Evolutionary conservation across 1,140 invertebrate genomes (phyloP).

Genomic region (Arion vulgaris): DNA sequence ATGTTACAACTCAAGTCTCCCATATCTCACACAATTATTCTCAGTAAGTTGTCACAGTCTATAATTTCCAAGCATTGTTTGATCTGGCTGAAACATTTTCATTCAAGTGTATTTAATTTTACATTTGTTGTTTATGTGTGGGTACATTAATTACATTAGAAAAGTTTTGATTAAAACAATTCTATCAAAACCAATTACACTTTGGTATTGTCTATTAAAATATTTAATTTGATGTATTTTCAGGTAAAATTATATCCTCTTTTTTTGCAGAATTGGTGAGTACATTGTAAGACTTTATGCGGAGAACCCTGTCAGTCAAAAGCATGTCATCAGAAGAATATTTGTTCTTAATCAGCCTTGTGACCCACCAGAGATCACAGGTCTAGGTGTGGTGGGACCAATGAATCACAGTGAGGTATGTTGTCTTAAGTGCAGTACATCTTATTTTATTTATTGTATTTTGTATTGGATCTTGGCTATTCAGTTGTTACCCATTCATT

Average conservation of each 20-base stretch:
- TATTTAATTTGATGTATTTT: no score
- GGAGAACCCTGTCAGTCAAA: slow-evolving; percentile 49
- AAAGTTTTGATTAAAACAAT: no score
- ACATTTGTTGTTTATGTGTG: no score
- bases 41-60: slow-evolving; percentile 10
- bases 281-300: slow-evolving; percentile 54
- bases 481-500: no score
- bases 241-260: no score
- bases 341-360: slow-evolving; percentile 55
- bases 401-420: slow-evolving; percentile 14
- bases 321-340: slow-evolving; percentile 38
- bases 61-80: not conserved
- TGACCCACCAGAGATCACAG: slow-evolving; percentile 50
- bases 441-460: not conserved
- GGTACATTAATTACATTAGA: no score
- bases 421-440: not conserved
- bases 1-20: not conserved
- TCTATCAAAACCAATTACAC: no score
- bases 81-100: not conserved
- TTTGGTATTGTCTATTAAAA: no score
- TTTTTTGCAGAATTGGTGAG: slow-evolving; percentile 49
- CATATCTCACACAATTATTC: slow-evolving; percentile 3
- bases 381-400: slow-evolving; percentile 29
- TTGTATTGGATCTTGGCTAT: not conserved
- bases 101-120: no score